Conservation (phyloP, 2,888 invertebrate species). For the Drosophila hawaiiensis region DNA sequence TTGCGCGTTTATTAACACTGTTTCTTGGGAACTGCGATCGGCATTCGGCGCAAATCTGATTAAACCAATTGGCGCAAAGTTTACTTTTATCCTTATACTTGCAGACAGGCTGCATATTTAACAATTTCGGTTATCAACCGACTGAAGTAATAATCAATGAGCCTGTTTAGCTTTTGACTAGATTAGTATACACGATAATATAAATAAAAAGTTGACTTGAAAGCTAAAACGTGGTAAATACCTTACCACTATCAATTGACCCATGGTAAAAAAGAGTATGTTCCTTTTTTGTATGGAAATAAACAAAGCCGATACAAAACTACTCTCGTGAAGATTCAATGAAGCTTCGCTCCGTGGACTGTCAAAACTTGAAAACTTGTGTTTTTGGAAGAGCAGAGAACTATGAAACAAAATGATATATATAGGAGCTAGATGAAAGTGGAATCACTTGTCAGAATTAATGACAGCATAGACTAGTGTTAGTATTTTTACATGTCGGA, state of each 20-base stretch:
- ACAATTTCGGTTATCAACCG: background rate
- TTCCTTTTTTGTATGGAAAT: background rate
- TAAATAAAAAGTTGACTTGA: background rate
- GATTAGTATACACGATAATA: background rate
- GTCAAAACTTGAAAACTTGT: background rate
- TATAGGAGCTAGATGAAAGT: background rate
- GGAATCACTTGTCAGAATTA: background rate
- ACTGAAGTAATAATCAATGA: constrained; percentile 2
- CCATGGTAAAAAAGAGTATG: background rate
- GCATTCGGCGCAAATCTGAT: constrained; percentile 41
- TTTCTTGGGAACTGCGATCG: constrained; percentile 29
- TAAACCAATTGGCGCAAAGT: constrained; percentile 43
- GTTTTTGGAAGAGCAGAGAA: background rate
- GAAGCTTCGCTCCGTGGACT: background rate
- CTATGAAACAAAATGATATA: too few species aligned
- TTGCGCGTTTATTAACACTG: background rate
- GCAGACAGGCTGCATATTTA: constrained; percentile 27
- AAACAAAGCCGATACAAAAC: background rate
- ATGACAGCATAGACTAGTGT: background rate
- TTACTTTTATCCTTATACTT: constrained; percentile 41
- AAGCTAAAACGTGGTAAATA: background rate
- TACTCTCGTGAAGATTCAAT: background rate
- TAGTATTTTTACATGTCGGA: background rate
- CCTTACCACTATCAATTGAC: background rate
- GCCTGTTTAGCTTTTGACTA: background rate